Evolutionary conservation across 2,113 vertebrate genomes (phyloP).

Genomic region (Perca flavescens): DNA sequence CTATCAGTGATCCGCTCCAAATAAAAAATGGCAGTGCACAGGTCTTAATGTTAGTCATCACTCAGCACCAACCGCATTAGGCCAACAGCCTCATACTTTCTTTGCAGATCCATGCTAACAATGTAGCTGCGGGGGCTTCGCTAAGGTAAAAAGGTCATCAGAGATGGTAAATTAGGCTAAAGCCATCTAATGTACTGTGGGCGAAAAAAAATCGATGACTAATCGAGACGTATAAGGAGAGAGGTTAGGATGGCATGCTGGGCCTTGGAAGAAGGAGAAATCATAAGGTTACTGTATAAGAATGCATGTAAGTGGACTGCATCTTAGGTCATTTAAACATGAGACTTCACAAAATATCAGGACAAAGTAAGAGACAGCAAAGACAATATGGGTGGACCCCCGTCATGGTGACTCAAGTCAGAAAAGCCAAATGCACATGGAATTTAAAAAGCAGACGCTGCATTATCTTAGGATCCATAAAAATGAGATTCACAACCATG

Average conservation of each 20-base stretch:
- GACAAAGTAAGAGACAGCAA: neutral
- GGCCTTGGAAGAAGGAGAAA: neutral
- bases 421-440: neutral
- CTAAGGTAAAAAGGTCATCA: constrained; percentile 60
- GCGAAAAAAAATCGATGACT: constrained; percentile 59
- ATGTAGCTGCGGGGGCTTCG: constrained; percentile 46
- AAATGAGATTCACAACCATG: constrained; percentile 3
- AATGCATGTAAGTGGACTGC: neutral
- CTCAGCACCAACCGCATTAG: constrained; percentile 41
- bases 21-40: constrained; percentile 11
- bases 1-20: constrained; percentile 1
- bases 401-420: neutral
- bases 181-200: constrained; percentile 39
- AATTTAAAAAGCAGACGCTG: neutral
- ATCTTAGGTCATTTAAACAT: constrained; percentile 6
- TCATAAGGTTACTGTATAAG: neutral
- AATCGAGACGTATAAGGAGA: constrained; percentile 37
- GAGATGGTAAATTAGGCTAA: constrained; percentile 46
- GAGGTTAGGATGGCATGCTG: constrained; percentile 23
- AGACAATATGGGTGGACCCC: neutral
- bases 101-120: constrained; percentile 64
- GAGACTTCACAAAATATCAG: neutral
- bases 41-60: constrained; percentile 57
- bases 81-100: constrained; percentile 40
- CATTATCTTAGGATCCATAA: neutral